Evolutionary conservation across 2,113 vertebrate genomes (phyloP).

Genomic region (Chloropsis cyanopogon): DNA sequence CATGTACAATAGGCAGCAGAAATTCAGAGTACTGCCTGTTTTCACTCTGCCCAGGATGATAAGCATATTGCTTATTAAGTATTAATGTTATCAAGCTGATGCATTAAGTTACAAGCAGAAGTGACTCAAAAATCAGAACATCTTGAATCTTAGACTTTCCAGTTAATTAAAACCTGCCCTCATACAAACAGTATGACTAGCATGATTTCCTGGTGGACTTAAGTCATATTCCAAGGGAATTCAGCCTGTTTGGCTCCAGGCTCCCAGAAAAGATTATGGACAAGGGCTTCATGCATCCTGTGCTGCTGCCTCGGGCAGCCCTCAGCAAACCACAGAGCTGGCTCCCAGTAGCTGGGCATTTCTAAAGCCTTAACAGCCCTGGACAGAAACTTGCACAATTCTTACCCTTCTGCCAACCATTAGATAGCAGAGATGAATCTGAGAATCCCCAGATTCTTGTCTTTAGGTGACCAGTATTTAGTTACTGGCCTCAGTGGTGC

Average conservation of each 20-base stretch:
- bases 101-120: neutral
- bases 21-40: neutral
- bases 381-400: neutral
- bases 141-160: neutral
- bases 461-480: neutral
- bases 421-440: neutral
- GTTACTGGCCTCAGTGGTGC: neutral
- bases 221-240: neutral
- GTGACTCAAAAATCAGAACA: neutral
- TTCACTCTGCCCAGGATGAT: neutral
- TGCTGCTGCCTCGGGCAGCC: neutral
- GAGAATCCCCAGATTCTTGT: neutral
- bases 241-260: neutral
- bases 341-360: neutral
- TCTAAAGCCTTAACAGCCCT: neutral
- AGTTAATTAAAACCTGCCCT: neutral
- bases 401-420: neutral
- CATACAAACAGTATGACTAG: neutral
- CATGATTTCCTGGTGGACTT: neutral
- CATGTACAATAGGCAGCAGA: neutral
- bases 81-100: conserved; percentile 27
- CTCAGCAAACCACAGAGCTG: neutral
- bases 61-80: conserved; percentile 38
- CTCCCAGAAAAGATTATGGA: neutral
- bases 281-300: neutral